A percentile compares a stretch with the other conserved stretches of the same genome.
phyloP scores from a whole-genome alignment of 2,888 invertebrate species.

The Eledone cirrhosa region DNA sequence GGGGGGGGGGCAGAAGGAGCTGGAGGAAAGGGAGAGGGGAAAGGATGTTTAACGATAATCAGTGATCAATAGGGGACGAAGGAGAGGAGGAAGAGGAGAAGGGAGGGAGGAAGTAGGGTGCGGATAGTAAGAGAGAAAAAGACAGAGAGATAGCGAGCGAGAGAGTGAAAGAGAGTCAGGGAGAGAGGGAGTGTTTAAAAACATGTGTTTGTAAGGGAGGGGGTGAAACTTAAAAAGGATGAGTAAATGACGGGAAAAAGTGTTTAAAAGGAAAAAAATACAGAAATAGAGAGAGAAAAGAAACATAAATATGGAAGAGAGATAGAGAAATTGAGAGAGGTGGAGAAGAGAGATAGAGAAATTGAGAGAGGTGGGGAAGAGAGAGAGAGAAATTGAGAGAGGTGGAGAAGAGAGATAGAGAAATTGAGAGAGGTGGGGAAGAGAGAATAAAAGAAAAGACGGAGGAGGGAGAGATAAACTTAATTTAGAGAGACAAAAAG shows the following conservation, averaged over 20 bases:
- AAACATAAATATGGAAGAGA: slow-evolving; percentile 10
- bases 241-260: not conserved
- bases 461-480: too few relatives aligned
- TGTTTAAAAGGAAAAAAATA: slow-evolving; percentile 4
- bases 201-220: not conserved
- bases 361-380: not conserved
- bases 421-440: not conserved
- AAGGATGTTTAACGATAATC: too few relatives aligned
- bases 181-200: not conserved
- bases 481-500: too few relatives aligned
- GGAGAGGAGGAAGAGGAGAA: not conserved
- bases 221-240: not conserved
- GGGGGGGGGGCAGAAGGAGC: not conserved
- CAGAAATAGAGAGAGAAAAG: not conserved
- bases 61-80: too few relatives aligned
- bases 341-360: not conserved
- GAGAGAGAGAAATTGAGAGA: not conserved
- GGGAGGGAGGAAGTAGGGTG: not conserved
- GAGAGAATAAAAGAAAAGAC: too few relatives aligned
- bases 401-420: not conserved
- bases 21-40: slow-evolving; percentile 1
- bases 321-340: too few relatives aligned
- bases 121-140: not conserved
- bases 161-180: not conserved
- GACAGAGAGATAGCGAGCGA: not conserved